Base-by-base conservation (phyloP, 2,113 vertebrate species). In the Phainopepla nitens region DNA sequence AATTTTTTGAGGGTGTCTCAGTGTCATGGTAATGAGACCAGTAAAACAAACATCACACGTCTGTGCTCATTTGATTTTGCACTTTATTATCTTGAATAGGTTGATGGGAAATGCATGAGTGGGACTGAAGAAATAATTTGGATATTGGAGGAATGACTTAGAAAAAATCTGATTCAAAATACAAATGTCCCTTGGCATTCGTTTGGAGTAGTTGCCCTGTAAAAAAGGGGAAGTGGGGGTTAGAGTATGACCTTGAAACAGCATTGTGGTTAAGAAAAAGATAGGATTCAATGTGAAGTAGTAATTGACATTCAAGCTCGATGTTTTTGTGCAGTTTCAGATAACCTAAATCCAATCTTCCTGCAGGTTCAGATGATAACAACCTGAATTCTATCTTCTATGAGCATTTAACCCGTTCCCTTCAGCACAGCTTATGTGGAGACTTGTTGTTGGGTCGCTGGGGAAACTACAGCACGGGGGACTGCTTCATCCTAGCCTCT, bases 301-400 rank as follows among this genome's bases (percentile, higher is more conserved):
- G 42, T 81, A 83, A 58, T 35, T 84, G 51, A 49, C 14, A 3
- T 73, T 88, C 14, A 86, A 54, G 51, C 57, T 87, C 87, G 47
- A 82, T 71, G 36, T 70, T 87, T 60, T 95, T 69, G 50, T 91
- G 31, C 50, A 33, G 33, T 50, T 78, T 66, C 25, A 83, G 29
- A 5, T 85, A 98, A 99, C 66, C 87, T 98, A 92, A 98, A 98
- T 97, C 97, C 95, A 49, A 98, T 99, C 86, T 98, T 98, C 82
- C 24, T 88, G 31, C 62, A 98, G 99, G 99, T 90, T 99, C 99
- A 68, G 99, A 99, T 96, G 99, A 99, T 96, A 99, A 99, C 94
- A 99, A 99, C 87, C 97, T 99, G 94, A 99, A 99, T 98, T 99
- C 99, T 50, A 99, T 99, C 95, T 99, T 99, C 96, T 99, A 99